A percentile compares a stretch with the other conserved stretches of the same genome.
Evolutionary conservation across 2,113 vertebrate genomes (phyloP).

Genomic region (Tachysurus vachellii): DNA sequence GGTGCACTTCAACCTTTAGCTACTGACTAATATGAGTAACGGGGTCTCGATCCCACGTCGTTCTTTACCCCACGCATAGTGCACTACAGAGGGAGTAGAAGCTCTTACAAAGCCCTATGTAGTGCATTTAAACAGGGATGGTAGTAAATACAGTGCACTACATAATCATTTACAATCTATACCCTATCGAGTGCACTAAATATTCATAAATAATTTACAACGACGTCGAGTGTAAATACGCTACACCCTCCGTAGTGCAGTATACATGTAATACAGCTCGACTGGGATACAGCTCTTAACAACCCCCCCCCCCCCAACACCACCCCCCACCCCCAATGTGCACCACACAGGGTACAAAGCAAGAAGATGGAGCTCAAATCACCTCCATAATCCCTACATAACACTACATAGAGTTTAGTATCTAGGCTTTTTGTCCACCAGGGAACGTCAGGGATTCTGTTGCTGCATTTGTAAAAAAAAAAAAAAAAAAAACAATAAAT

Average conservation of each 20-base stretch:
- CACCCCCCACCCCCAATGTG: background rate
- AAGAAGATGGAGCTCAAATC: background rate
- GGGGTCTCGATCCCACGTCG: background rate
- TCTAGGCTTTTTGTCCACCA: background rate
- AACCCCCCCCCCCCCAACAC: background rate
- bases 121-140: background rate
- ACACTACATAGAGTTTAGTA: background rate
- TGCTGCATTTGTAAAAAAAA: background rate
- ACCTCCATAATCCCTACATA: background rate
- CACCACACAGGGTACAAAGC: background rate
- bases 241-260: background rate
- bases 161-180: background rate
- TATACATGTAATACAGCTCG: background rate
- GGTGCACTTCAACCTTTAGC: background rate
- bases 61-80: background rate
- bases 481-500: background rate
- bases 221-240: background rate
- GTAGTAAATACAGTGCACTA: background rate
- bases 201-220: background rate
- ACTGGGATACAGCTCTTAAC: background rate
- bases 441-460: background rate
- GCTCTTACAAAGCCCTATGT: background rate
- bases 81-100: background rate
- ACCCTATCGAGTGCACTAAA: constrained; percentile 5
- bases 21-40: background rate